These are phyloP conservation scores for Garra rufa DNA, from an alignment of 2,113 vertebrate species.

Conservation along the genomic window DNA sequence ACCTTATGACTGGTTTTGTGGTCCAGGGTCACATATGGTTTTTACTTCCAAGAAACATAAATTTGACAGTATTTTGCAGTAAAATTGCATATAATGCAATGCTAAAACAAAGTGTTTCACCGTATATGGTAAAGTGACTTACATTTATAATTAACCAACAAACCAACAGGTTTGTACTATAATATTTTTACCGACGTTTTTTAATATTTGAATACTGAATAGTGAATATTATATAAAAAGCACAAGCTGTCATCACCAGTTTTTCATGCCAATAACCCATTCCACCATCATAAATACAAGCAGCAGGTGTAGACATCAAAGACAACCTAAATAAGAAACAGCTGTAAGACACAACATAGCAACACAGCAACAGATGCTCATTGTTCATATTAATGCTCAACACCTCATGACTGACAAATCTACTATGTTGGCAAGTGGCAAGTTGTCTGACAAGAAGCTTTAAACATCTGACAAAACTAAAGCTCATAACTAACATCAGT, in stretches of 20 bases:
- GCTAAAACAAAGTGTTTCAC: no score
- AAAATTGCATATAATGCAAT: no score
- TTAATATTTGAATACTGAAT: neutral
- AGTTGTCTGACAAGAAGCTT: slow-evolving; percentile 27
- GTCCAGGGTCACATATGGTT: no score
- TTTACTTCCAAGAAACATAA: neutral
- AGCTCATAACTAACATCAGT: neutral
- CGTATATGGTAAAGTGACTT: no score
- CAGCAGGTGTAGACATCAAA: slow-evolving; percentile 10
- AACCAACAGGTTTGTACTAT: neutral
- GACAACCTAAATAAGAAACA: slow-evolving; percentile 13
- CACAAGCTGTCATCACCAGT: neutral
- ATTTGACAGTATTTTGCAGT: neutral
- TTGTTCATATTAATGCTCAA: neutral
- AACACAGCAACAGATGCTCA: neutral
- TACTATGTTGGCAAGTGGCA: slow-evolving; percentile 22
- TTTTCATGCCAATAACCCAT: neutral
- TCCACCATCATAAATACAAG: neutral
- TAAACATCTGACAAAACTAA: neutral
- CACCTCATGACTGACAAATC: slow-evolving; percentile 25
- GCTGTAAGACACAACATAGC: slow-evolving; percentile 15
- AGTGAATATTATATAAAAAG: slow-evolving; percentile 2
- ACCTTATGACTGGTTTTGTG: no score
- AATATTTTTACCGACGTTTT: neutral
- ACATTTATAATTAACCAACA: no score